A percentile compares a stretch with the other conserved stretches of the same genome.
phyloP scores from a whole-genome alignment of 2,113 vertebrate species.

The Amphiprion ocellaris region DNA sequence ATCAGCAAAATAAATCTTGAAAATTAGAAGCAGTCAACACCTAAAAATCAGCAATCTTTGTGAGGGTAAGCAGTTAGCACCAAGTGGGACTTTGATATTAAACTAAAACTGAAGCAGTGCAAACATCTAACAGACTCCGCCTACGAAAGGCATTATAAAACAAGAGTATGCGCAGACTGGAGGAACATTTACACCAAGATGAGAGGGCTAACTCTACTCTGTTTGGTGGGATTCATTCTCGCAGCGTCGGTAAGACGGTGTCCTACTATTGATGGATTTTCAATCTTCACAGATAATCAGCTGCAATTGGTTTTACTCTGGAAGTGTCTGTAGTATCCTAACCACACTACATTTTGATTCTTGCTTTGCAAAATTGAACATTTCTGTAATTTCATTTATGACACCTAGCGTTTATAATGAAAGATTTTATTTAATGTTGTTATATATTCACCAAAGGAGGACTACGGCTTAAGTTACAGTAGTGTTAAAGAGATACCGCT shows the following conservation, averaged over 20 bases:
- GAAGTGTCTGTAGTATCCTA: too few relatives aligned
- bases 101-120: background rate
- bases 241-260: background rate
- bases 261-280: background rate
- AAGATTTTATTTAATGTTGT: background rate
- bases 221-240: slow-evolving; percentile 26
- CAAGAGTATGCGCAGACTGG: background rate
- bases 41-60: background rate
- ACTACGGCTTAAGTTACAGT: background rate
- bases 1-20: background rate
- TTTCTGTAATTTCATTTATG: background rate
- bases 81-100: slow-evolving; percentile 13
- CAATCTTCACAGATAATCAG: background rate
- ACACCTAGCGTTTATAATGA: background rate
- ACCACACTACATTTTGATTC: too few relatives aligned
- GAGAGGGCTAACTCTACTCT: slow-evolving; percentile 36
- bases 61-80: background rate
- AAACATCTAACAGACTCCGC: background rate
- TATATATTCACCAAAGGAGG: background rate
- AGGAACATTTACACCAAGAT: slow-evolving; percentile 5
- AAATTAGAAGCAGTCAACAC: background rate
- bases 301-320: background rate
- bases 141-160: background rate
- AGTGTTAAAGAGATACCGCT: background rate
- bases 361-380: too few relatives aligned